Base-by-base conservation (phyloP, 2,888 invertebrate genomes). In the Mesorhabditis belari region DNA sequence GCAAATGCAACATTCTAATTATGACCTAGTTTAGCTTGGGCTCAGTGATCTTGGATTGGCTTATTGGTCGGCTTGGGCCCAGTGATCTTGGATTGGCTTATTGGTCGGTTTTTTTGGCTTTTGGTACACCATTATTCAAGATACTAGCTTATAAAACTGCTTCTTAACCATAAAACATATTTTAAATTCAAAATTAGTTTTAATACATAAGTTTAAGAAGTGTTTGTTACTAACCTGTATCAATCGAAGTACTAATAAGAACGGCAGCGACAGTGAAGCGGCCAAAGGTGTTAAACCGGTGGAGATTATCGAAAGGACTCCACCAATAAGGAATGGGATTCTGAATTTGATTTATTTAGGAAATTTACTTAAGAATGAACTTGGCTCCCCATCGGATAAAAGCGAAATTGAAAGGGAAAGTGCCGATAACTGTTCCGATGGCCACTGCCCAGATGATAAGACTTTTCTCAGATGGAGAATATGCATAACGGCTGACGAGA, bases 371-470 rank as follows among this genome's bases (percentile, higher is more conserved):
- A 51, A n/a, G 55, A 50, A 55, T 58, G 19, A 50, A 66, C 60
- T 62, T 64, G 6, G 75, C 74, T 23, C 76, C 75, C 57, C 61
- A 75, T 26, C 62, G 65, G 6, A 75, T 69, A 57, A 74, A 76
- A 1, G 67, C 61, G 50, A 63, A 71, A 58, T 72, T 75, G 58
- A 74, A 69, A 17, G 76, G 76, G 55, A 73, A 71, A 5, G 74
- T 74, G 9, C 73, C 75, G 5, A 76, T 54, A 54, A 76, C 70
- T 5, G 73, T 71, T 6, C 75, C 76, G 17, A 68, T 63, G 12
- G 74, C 75, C 2, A 75, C 73, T 5, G 74, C 70, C 74, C 75
- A 76, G 29, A 73, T 67, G 26, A 75, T 71, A 2, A 60, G 49
- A 27, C 68, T 65, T 58, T 74, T 74, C 52, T 74, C 66, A 2